phyloP scores from a whole-genome alignment of 2,797 vertebrate genomes.

The Scleropages formosus region DNA sequence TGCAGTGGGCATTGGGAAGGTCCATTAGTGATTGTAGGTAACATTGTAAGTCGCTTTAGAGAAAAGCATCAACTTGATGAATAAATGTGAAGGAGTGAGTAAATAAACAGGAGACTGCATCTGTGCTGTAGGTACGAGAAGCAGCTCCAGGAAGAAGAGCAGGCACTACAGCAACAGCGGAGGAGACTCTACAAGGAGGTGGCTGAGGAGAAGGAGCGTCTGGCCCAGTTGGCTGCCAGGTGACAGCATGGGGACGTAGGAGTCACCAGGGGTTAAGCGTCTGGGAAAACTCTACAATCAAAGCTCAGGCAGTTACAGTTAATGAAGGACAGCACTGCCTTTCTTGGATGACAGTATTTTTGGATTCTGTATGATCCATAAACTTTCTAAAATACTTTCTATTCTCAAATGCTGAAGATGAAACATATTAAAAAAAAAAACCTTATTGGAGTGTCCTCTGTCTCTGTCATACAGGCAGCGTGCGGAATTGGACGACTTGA shows the following conservation, averaged over 20 bases:
- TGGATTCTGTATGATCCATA: too few relatives aligned
- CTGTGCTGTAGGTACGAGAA: conserved; percentile 77
- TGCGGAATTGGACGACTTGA: conserved; percentile 79
- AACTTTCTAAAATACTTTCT: too few relatives aligned
- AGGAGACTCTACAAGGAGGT: conserved; percentile 82
- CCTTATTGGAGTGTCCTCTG: not conserved
- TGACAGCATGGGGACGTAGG: conserved; percentile 44
- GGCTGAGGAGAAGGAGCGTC: conserved; percentile 83
- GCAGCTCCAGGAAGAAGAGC: conserved; percentile 88
- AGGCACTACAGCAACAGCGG: conserved; percentile 82
- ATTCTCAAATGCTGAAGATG: too few relatives aligned
- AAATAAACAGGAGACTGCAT: not conserved
- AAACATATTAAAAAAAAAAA: too few relatives aligned
- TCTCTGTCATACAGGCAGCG: conserved; percentile 73
- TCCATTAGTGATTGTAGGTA: not conserved
- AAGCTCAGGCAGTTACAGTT: not conserved
- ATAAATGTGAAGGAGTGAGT: conserved; percentile 15
- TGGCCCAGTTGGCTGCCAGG: conserved; percentile 82
- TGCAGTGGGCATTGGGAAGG: too few relatives aligned
- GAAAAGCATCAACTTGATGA: too few relatives aligned
- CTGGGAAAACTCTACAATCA: not conserved
- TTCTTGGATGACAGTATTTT: not conserved
- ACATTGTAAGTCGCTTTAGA: too few relatives aligned
- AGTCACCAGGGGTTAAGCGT: not conserved
- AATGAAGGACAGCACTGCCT: not conserved